Base-by-base conservation (phyloP, 2,888 invertebrate species). In the Pilophorus perplexus region DNA sequence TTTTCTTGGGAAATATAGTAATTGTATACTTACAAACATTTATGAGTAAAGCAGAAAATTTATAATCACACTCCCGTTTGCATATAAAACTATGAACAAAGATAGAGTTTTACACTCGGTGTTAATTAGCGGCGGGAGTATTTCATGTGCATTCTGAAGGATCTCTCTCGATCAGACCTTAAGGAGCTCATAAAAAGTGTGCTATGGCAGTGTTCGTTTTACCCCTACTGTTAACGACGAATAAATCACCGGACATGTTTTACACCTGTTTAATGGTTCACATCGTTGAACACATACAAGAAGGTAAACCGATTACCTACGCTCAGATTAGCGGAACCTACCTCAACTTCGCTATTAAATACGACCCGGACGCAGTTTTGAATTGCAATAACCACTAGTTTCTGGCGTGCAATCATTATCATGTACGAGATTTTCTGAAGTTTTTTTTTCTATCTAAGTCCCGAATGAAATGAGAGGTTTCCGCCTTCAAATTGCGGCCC, bases 361-460 rank as follows among this genome's bases (percentile, higher is more conserved):
- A 37, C 55, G 28, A 37, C 33, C 55, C 55, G 55, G 55, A 55
- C 38, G 37, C 38, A 37, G 12, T 18, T 23, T 55, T 55, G 37
- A 55, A 37, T 18, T 18, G 14, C 55, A 16, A 38, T 55, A 55
- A 55, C 16, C 55, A 55, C 55, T 10, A 38, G 5, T 42, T 20
- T 37, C 37, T 5, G 20, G 22, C 55, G 1, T 8, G 16, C 18
- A 25, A 16, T 52, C 5, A 28, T 28, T 50, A 50, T 50, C 16
- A 28, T 14, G 28, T 52, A n/a, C n/a, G n/a, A n/a, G 18, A 28
- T 23, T 52, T 52, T 52, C 52, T 2, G 25, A 3, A 6, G 22
- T 22, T 2, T 52, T 54, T 54, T 54, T 54, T 54, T 54, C n/a
- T 6, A 10, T n/a, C n/a, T n/a, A 14, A 14, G 8, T 37, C 14